Percentiles rank a stretch among this genome's conserved stretches.
phyloP scores from a whole-genome alignment of 2,797 vertebrate genomes.

The Pempheris klunzingeri region DNA sequence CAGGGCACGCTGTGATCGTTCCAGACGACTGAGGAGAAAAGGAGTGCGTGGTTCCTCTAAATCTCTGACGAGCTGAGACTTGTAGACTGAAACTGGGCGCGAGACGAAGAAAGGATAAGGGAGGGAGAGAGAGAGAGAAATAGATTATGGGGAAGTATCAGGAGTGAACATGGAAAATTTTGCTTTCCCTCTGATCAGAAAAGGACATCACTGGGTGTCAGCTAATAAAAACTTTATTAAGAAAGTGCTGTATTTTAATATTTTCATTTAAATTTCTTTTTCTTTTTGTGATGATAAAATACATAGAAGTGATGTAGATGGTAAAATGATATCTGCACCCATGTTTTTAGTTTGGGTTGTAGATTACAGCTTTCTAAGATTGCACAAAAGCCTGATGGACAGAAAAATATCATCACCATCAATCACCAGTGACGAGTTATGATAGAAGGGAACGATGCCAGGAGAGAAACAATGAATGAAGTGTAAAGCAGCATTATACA shows the following conservation, averaged over 20 bases:
- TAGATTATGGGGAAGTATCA: constrained; percentile 69
- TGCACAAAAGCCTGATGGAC: not conserved
- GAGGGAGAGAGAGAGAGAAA: constrained; percentile 71
- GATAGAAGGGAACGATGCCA: not conserved
- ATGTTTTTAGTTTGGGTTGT: not conserved
- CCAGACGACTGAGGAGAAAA: constrained; percentile 68
- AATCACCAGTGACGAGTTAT: not conserved
- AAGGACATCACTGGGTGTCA: not conserved
- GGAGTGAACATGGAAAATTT: constrained; percentile 53
- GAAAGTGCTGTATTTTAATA: not conserved
- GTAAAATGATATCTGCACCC: not conserved
- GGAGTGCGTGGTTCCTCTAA: constrained; percentile 74
- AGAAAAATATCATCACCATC: not conserved
- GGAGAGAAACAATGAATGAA: not conserved
- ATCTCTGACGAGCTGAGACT: constrained; percentile 75
- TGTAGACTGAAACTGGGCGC: constrained; percentile 86
- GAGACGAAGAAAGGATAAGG: constrained; percentile 73
- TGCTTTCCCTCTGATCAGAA: constrained; percentile 4
- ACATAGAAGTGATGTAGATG: not conserved
- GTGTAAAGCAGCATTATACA: not conserved
- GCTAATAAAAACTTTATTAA: constrained; percentile 8
- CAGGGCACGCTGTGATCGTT: constrained; percentile 72
- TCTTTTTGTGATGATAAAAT: not conserved
- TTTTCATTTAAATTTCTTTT: not conserved
- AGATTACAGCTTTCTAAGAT: not conserved